Evolutionary conservation across 2,888 invertebrate genomes (phyloP).

Genomic region (Nomada fucata): DNA sequence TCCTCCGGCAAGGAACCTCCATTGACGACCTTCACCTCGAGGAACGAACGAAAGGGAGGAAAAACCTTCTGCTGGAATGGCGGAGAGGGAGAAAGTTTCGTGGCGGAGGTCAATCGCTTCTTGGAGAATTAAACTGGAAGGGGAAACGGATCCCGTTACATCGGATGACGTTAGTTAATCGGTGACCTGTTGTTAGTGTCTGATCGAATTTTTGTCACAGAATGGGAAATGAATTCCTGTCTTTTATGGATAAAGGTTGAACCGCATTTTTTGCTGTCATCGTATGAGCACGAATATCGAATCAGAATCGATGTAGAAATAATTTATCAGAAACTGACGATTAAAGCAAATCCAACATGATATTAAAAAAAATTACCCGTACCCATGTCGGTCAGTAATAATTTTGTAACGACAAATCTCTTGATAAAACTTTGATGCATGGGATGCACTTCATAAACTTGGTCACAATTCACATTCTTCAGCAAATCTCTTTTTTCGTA

Average conservation of each 20-base stretch:
- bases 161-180: slow-evolving; percentile 63
- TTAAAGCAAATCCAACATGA: too few relatives aligned
- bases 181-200: slow-evolving; percentile 45
- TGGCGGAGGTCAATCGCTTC: slow-evolving; percentile 71
- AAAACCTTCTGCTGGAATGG: slow-evolving; percentile 57
- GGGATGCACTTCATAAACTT: too few relatives aligned
- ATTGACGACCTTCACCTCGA: slow-evolving; percentile 70
- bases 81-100: slow-evolving; percentile 70
- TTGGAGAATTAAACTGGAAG: slow-evolving; percentile 54
- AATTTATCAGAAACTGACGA: too few relatives aligned
- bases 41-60: slow-evolving; percentile 71
- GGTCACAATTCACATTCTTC: too few relatives aligned
- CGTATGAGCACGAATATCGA: background rate
- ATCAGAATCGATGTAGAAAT: too few relatives aligned
- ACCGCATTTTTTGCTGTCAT: background rate
- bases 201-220: slow-evolving; percentile 35
- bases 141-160: slow-evolving; percentile 68
- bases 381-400: too few relatives aligned
- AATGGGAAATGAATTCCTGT: background rate
- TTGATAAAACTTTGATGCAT: too few relatives aligned
- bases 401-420: too few relatives aligned
- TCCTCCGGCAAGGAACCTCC: slow-evolving; percentile 64
- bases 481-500: too few relatives aligned
- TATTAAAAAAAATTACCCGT: too few relatives aligned
- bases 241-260: background rate